A percentile compares a stretch with the other conserved stretches of the same genome.
These are phyloP conservation scores for Mus pahari DNA, from an alignment of 2,113 vertebrate species.

Conservation along the genomic window DNA sequence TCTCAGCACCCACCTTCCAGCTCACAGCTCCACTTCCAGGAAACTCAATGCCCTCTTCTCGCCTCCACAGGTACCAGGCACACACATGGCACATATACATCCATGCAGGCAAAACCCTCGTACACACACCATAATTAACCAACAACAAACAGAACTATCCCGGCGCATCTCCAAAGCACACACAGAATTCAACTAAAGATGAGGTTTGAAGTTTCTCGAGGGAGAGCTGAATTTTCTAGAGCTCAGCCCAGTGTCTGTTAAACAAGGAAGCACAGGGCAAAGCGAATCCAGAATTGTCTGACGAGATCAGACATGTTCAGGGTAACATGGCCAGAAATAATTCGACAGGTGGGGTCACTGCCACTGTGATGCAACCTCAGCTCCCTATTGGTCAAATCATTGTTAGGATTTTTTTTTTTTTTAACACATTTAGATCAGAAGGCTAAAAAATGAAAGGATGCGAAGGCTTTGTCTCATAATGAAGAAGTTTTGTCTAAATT, in stretches of 20 bases:
- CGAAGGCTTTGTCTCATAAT: neutral
- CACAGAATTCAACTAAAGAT: neutral
- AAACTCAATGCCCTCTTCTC: neutral
- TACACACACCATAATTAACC: neutral
- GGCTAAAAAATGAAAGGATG: constrained; percentile 12
- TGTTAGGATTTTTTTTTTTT: constrained; percentile 17
- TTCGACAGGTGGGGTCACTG: neutral
- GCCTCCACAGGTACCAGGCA: neutral
- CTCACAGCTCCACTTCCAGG: neutral
- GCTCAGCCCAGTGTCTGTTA: constrained; percentile 9
- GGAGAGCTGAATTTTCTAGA: constrained; percentile 41
- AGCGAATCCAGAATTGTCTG: constrained; percentile 36
- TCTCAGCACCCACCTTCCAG: neutral
- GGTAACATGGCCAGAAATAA: neutral
- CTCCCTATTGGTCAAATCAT: neutral
- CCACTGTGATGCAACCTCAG: neutral
- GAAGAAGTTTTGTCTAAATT: constrained; percentile 15
- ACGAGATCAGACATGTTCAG: neutral
- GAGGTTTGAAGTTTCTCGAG: constrained; percentile 3
- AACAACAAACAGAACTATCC: neutral
- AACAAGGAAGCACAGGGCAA: neutral
- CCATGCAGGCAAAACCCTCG: neutral
- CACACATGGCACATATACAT: neutral
- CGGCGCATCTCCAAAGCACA: neutral
- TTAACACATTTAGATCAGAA: constrained; percentile 29